Percentiles rank a stretch among this genome's conserved stretches.
phyloP scores from a whole-genome alignment of 2,888 invertebrate species.

The Heterodera filipjevi region DNA sequence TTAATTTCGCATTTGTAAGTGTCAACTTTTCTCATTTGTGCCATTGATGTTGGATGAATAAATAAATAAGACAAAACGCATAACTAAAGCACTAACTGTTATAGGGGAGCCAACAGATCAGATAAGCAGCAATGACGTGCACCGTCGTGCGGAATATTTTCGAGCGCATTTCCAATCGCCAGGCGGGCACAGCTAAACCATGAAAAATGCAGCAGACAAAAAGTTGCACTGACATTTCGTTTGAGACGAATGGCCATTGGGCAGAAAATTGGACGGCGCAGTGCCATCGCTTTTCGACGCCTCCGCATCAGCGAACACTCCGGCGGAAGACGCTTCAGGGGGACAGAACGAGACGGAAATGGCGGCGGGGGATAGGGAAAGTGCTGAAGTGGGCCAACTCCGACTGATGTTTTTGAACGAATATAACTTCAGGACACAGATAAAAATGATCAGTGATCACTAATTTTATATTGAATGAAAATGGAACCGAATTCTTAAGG shows the following conservation, averaged over 20 bases:
- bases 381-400: conserved; percentile 1
- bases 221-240: neutral
- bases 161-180: conserved; percentile 48
- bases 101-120: conserved; percentile 46
- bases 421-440: neutral
- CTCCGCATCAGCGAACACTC: neutral
- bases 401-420: neutral
- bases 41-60: no score
- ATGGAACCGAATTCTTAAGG: no score
- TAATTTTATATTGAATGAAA: no score
- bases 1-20: no score
- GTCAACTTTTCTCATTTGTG: no score
- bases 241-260: neutral
- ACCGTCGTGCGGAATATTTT: conserved; percentile 47
- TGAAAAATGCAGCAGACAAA: neutral
- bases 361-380: neutral
- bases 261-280: neutral
- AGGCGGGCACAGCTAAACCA: conserved; percentile 39
- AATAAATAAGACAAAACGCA: no score
- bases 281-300: neutral
- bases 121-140: conserved; percentile 46
- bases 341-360: neutral
- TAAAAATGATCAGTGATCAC: neutral
- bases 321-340: neutral
- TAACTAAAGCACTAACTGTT: conserved; percentile 29